These are phyloP conservation scores for Sinocyclocheilus grahami DNA, from an alignment of 2,113 vertebrate genomes.

Conservation along the genomic window DNA sequence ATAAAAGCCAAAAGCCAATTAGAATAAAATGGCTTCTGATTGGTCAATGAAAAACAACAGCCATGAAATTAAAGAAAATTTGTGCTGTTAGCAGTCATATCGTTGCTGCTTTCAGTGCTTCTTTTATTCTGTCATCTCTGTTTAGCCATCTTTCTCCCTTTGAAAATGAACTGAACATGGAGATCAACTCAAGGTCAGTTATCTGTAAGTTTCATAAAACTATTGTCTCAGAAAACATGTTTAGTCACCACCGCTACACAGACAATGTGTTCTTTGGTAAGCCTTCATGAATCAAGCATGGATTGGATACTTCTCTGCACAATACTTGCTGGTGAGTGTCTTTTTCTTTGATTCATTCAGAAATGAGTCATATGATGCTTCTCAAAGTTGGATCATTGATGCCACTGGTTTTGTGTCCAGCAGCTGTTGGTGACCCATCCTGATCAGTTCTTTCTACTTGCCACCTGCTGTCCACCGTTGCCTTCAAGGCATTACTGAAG, in stretches of 20 bases:
- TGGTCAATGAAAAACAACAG: not conserved
- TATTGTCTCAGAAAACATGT: not conserved
- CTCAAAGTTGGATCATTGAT: conserved; percentile 1
- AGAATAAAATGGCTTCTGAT: not conserved
- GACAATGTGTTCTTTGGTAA: not conserved
- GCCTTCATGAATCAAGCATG: not conserved
- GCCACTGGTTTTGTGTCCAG: conserved; percentile 14
- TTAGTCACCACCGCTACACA: not conserved
- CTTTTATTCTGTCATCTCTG: no score
- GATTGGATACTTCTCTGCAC: not conserved
- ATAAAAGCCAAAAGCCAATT: not conserved
- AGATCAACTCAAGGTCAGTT: not conserved
- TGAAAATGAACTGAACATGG: not conserved
- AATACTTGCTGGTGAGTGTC: not conserved
- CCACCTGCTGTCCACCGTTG: conserved; percentile 66
- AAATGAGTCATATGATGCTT: conserved; percentile 16
- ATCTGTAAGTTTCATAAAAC: not conserved
- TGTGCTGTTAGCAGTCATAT: no score
- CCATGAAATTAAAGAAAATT: not conserved
- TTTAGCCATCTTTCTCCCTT: not conserved
- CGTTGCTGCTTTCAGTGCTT: no score
- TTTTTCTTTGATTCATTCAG: not conserved
- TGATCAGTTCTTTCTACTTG: conserved; percentile 55
- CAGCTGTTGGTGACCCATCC: conserved; percentile 33
- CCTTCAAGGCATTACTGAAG: conserved; percentile 72